Evolutionary conservation across 1,140 invertebrate species (phyloP), one percentile per base, ranked within the genome.

Genomic region (Penaeus vannamei): DNA sequence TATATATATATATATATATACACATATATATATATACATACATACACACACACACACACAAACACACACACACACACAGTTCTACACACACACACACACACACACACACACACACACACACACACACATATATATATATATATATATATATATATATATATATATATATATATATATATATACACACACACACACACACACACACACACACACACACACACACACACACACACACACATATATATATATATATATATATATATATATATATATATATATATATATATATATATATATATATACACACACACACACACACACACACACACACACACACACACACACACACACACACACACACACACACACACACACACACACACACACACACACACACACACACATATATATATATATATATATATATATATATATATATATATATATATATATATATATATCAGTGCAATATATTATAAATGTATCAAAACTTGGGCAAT

Each of bases 361-460:
- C 17, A 72, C 32, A 72, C 17, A 72, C n/a, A 72, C n/a, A 72
- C n/a, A 72, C n/a, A 72, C n/a, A 72, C 17, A 72, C 17, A 72
- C n/a, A 72, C n/a, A n/a, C 17, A 72, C n/a, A 22, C n/a, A 72
- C n/a, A 72, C n/a, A 72, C 3, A 72, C n/a, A 72, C n/a, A 72
- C n/a, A 72, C n/a, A 72, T 72, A 23, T 26, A 72, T 72, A 72
- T 72, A 19, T 72, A 72, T 72, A 72, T 72, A 72, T 26, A 72
- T 26, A 72, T 72, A 22, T 72, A n/a, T 72, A 72, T 72, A 72
- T 72, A 72, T 22, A 32, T n/a, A 22, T 72, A 72, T 72, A 69
- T 23, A 69, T 69, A 69, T 23, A 69, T 20, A 69, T 69, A 69
- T 69, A 69, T 20, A 69, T 69, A 69, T 69, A n/a, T n/a, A n/a